Conservation (phyloP, 1,140 invertebrate species). For the Magallana gigas region DNA sequence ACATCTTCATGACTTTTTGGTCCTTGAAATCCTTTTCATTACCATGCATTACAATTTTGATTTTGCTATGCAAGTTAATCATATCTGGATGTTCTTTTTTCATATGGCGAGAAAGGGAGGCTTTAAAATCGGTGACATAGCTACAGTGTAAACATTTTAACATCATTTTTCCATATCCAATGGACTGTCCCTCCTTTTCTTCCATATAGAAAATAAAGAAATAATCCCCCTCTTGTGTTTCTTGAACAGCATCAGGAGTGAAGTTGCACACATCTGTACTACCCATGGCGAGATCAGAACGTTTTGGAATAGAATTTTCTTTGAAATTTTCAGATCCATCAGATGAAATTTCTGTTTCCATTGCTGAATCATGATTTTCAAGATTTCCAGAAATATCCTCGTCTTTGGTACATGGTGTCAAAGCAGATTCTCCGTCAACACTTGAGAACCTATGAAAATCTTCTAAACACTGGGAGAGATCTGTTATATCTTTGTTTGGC, state of each 20-base stretch:
- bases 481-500: neutral
- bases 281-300: neutral
- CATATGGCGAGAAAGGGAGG: slow-evolving; percentile 70
- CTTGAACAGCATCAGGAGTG: neutral
- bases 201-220: slow-evolving; percentile 67
- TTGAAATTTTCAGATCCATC: slow-evolving; percentile 2
- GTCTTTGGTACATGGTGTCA: neutral
- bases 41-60: slow-evolving; percentile 45
- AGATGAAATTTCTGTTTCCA: slow-evolving; percentile 11
- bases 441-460: neutral
- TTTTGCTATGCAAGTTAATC: slow-evolving; percentile 61
- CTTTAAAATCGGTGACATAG: slow-evolving; percentile 66
- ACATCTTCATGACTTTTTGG: slow-evolving; percentile 44
- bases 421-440: neutral
- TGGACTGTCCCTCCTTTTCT: slow-evolving; percentile 51
- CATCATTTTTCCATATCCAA: slow-evolving; percentile 59
- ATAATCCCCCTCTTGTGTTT: slow-evolving; percentile 59
- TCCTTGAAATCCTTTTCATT: slow-evolving; percentile 32
- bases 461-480: neutral
- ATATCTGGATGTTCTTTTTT: slow-evolving; percentile 63
- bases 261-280: neutral
- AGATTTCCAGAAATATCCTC: slow-evolving; percentile 2
- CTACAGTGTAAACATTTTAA: slow-evolving; percentile 74
- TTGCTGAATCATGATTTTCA: neutral
- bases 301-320: neutral